Percentiles rank a stretch among this genome's conserved stretches.
phyloP scores from a whole-genome alignment of 1,140 invertebrate genomes.

The Eupeodes corollae region DNA sequence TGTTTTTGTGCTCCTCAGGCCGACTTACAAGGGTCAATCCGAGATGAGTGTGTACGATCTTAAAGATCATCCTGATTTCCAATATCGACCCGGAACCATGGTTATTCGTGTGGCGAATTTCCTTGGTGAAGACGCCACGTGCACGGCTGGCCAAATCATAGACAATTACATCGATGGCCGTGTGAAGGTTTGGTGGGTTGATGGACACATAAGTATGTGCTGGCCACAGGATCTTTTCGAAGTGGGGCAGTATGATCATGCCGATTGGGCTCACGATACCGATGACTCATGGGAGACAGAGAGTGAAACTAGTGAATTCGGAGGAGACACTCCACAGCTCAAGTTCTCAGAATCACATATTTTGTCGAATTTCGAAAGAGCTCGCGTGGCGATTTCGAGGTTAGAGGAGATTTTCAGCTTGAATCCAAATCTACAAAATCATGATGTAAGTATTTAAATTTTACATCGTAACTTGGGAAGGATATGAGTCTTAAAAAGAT shows the following conservation, averaged over 20 bases:
- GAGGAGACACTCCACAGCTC: conserved; percentile 16
- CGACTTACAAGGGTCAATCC: conserved; percentile 55
- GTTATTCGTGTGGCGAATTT: conserved; percentile 80
- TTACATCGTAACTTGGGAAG: no score
- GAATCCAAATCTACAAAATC: conserved; percentile 56
- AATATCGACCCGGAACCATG: conserved; percentile 81
- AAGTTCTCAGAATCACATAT: conserved; percentile 48
- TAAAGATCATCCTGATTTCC: conserved; percentile 89
- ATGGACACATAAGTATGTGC: conserved; percentile 70
- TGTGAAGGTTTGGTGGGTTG: conserved; percentile 79
- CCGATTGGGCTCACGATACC: conserved; percentile 45
- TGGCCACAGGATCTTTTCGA: conserved; percentile 74
- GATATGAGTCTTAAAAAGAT: no score
- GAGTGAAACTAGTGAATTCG: conserved; percentile 44
- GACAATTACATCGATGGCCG: conserved; percentile 77
- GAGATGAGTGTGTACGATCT: conserved; percentile 93
- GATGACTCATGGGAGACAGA: conserved; percentile 76
- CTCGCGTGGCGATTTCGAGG: conserved; percentile 57
- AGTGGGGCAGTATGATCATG: conserved; percentile 54
- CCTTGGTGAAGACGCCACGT: conserved; percentile 55
- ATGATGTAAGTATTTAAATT: conserved; percentile 48
- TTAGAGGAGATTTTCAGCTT: conserved; percentile 65
- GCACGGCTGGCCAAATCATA: conserved; percentile 75
- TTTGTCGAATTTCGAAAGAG: conserved; percentile 61
- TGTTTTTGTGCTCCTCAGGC: conserved; percentile 38